Percentiles rank a stretch among this genome's conserved stretches.
Conservation (phyloP, 1,140 invertebrate genomes). For the Temnothorax longispinosus region DNA sequence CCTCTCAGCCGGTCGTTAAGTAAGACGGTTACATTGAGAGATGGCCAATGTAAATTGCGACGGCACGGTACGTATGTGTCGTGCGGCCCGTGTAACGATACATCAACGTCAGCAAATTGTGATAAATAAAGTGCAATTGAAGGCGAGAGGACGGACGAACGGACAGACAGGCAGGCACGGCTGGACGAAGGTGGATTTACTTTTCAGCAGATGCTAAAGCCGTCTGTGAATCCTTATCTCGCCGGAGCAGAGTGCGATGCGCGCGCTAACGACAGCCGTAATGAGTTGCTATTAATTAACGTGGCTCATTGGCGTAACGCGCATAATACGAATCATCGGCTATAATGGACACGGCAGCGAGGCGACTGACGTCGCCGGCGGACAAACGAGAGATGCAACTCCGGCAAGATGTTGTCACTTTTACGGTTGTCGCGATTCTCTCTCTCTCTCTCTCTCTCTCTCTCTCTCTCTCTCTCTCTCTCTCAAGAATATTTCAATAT, state of each 20-base stretch:
- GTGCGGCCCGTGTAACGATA: conserved; percentile 79
- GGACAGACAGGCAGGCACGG: conserved; percentile 20
- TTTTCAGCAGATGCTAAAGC: conserved; percentile 52
- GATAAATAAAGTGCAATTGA: conserved; percentile 85
- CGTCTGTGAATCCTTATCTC: conserved; percentile 53
- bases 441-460: no score
- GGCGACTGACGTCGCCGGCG: conserved; percentile 6
- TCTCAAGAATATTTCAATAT: conserved; percentile 1
- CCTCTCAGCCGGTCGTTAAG: conserved; percentile 77
- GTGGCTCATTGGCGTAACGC: conserved; percentile 56
- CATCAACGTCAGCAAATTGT: conserved; percentile 84
- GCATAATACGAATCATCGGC: conserved; percentile 57
- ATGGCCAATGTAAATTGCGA: conserved; percentile 83
- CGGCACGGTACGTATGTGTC: conserved; percentile 79
- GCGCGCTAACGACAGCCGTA: conserved; percentile 52
- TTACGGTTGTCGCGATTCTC: not conserved
- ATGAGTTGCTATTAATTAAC: conserved; percentile 64
- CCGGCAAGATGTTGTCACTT: conserved; percentile 27
- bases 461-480: no score
- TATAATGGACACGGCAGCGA: conserved; percentile 48
- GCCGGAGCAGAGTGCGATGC: conserved; percentile 41
- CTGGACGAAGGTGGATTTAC: conserved; percentile 51
- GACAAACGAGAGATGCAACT: conserved; percentile 31
- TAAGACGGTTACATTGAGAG: conserved; percentile 84
- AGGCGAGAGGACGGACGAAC: conserved; percentile 63